These are phyloP conservation scores for Muscicapa comitata DNA, from an alignment of 2,797 vertebrate genomes.

Conservation along the genomic window DNA sequence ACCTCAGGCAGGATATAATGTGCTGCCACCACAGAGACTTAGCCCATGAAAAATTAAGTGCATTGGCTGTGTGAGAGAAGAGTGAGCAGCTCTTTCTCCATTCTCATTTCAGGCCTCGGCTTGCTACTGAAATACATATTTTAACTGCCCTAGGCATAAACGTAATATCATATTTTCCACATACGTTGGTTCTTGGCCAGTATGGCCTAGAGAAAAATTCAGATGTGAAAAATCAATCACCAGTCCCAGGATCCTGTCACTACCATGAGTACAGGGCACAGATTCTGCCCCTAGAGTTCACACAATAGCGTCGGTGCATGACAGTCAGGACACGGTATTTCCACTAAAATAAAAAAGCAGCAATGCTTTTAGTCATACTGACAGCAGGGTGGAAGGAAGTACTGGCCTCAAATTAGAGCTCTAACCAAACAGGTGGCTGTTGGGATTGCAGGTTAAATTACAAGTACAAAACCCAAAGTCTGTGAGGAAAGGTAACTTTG, in stretches of 20 bases:
- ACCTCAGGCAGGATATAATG: background rate
- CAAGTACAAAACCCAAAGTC: background rate
- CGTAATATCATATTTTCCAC: background rate
- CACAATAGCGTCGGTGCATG: rapidly evolving
- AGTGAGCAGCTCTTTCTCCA: background rate
- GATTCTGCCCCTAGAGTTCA: background rate
- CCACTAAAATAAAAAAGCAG: background rate
- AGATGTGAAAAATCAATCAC: background rate
- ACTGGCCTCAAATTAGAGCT: background rate
- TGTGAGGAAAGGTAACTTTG: background rate
- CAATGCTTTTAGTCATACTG: background rate
- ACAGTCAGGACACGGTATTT: background rate
- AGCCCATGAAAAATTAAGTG: background rate
- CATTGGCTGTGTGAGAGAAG: background rate
- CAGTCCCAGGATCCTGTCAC: background rate
- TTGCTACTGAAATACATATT: background rate
- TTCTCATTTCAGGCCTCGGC: background rate
- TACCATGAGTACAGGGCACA: background rate
- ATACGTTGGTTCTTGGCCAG: background rate
- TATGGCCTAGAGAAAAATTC: background rate
- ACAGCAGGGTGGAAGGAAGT: background rate
- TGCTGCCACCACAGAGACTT: background rate
- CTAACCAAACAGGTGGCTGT: background rate
- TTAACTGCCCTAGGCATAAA: background rate
- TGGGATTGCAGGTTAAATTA: background rate